Percentiles rank a stretch among this genome's conserved stretches.
phyloP scores from a whole-genome alignment of 1,140 invertebrate genomes.

The Eueides isabella region DNA sequence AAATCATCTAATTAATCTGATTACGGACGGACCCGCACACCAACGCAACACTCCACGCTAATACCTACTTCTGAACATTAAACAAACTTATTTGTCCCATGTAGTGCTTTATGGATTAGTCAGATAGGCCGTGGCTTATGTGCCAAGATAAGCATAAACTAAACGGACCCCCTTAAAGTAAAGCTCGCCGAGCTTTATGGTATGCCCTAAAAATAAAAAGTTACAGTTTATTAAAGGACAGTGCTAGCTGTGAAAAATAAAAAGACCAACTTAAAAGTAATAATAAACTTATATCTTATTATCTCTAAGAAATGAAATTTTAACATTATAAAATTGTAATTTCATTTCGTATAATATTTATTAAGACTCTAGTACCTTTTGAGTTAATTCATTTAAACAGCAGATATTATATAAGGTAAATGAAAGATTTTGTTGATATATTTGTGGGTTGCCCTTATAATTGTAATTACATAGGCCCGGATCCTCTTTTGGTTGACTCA shows the following conservation, averaged over 20 bases:
- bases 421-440: conserved; percentile 50
- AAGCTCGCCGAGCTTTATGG: conserved; percentile 12
- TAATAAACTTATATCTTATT: background rate
- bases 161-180: conserved; percentile 30
- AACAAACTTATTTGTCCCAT: conserved; percentile 73
- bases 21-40: conserved; percentile 68
- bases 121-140: conserved; percentile 44
- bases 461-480: conserved; percentile 64
- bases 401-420: background rate
- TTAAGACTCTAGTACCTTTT: background rate
- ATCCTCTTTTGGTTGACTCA: conserved; percentile 59
- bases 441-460: conserved; percentile 54
- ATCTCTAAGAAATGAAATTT: background rate
- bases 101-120: conserved; percentile 66
- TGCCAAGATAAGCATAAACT: conserved; percentile 47
- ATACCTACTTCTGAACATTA: conserved; percentile 72
- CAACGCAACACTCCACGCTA: conserved; percentile 66
- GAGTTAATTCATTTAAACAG: background rate
- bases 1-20: conserved; percentile 81
- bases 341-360: background rate
- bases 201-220: background rate
- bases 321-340: background rate
- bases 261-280: background rate
- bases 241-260: background rate
- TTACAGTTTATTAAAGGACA: background rate